A percentile compares a stretch with the other conserved stretches of the same genome.
These are phyloP conservation scores for Gambelia wislizenii DNA, from an alignment of 2,797 vertebrate species.

Conservation along the genomic window DNA sequence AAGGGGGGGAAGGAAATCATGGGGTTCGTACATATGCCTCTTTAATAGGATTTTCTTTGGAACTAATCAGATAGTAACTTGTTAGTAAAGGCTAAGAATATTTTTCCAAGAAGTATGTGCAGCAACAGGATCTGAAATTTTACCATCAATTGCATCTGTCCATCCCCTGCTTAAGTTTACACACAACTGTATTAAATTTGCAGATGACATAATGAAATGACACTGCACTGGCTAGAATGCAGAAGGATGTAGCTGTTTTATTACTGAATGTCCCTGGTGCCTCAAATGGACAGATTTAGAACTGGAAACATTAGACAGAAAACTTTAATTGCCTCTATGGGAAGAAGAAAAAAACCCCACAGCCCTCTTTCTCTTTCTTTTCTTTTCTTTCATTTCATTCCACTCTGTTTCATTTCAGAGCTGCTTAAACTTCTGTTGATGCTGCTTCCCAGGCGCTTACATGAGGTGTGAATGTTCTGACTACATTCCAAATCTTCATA, in stretches of 20 bases:
- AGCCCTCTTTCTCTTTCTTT: not conserved
- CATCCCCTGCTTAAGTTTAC: constrained; percentile 31
- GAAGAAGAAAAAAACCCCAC: not conserved
- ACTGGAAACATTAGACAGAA: constrained; percentile 18
- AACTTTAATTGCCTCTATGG: constrained; percentile 15
- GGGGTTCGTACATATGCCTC: constrained; percentile 25
- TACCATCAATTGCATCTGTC: constrained; percentile 16
- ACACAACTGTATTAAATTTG: constrained; percentile 38
- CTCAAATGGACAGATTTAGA: constrained; percentile 22
- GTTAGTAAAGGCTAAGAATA: constrained; percentile 36
- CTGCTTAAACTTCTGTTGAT: not conserved
- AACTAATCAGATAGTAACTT: not conserved
- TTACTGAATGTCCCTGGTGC: constrained; percentile 20
- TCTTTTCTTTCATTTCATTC: not conserved
- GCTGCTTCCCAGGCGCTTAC: not conserved
- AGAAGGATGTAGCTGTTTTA: constrained; percentile 41
- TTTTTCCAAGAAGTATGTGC: constrained; percentile 34
- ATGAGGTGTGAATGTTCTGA: constrained; percentile 1
- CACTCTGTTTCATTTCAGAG: not conserved
- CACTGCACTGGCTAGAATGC: constrained; percentile 17
- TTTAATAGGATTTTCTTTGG: constrained; percentile 40
- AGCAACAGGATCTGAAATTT: constrained; percentile 39
- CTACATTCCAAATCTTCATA: not conserved
- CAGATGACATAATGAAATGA: constrained; percentile 38
- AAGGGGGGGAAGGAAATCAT: not conserved